Base-by-base conservation (phyloP, 1,140 invertebrate genomes). In the Triops cancriformis region DNA sequence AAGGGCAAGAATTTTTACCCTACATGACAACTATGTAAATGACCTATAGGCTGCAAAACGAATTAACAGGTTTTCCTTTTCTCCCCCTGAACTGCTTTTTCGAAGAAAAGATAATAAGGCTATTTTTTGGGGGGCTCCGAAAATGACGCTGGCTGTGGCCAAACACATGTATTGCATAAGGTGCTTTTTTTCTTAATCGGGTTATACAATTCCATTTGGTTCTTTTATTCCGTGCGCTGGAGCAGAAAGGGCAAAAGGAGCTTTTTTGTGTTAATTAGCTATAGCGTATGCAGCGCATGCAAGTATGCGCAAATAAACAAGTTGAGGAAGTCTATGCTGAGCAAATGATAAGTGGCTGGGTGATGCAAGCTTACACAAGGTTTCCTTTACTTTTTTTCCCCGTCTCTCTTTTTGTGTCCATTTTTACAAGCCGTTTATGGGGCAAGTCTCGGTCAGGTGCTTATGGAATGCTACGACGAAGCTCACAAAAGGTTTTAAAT, bases 331-430 rank as follows among this genome's bases (percentile, higher is more conserved):
- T 64, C 18, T 64, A 64, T 64, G 51, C 51, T 64, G 51, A 23
- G 51, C 51, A 64, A 37, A 64, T 64, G 51, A 64, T 64, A 64
- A 64, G 51, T 64, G 51, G 51, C 51, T 64, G 51, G 51, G 23
- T 64, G 51, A 64, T 64, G 51, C 51, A 64, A 64, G 51, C 31
- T 37, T 37, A 37, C 51, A 64, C 51, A 64, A 64, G 51, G 18
- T 64, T 64, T 64, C 23, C 23, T 9, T 6, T 5, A 9, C 18
- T 64, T 64, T 64, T n/a, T 23, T n/a, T 23, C 14, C 18, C 51
- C 23, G 51, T 18, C 51, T 37, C n/a, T n/a, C n/a, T n/a, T n/a
- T n/a, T n/a, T n/a, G n/a, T n/a, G n/a, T n/a, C n/a, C n/a, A n/a
- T n/a, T n/a, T n/a, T n/a, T n/a, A n/a, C 7, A 37, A 37, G 31